Evolutionary conservation across 2,888 invertebrate genomes (phyloP).

Genomic region (Slavum lentiscoides): DNA sequence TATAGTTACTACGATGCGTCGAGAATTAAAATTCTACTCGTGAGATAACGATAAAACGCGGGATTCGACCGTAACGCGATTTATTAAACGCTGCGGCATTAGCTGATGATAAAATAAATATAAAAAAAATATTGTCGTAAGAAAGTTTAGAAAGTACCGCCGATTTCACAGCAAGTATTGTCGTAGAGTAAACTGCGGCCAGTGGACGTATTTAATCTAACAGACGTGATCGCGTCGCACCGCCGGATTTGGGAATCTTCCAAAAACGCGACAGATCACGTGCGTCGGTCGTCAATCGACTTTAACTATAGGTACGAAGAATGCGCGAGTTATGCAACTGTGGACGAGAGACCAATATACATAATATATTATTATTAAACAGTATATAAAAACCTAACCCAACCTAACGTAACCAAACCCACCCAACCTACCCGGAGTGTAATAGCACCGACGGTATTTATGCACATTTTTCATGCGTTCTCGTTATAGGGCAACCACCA

Average conservation of each 20-base stretch:
- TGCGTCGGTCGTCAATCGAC: background rate
- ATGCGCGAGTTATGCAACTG: constrained; percentile 20
- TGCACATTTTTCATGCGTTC: background rate
- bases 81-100: too few species aligned
- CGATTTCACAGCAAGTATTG: constrained; percentile 7
- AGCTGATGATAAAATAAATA: too few species aligned
- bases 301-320: too few species aligned
- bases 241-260: constrained; percentile 18
- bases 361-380: background rate
- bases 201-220: background rate
- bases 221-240: background rate
- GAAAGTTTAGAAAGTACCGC: constrained; percentile 10
- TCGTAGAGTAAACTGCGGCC: background rate
- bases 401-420: too few species aligned
- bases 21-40: background rate
- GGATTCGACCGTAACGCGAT: too few species aligned
- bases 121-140: background rate
- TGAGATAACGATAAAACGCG: background rate
- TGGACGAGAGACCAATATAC: background rate
- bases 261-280: constrained; percentile 18
- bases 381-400: too few species aligned
- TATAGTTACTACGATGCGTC: too few species aligned
- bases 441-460: background rate
- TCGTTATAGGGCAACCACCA: background rate
- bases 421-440: background rate